Evolutionary conservation across 37 sponge, comb jelly and placozoan species (phyloP), one percentile per base, ranked within the genome.

Genomic region (Halisarca cf. caerulea): DNA sequence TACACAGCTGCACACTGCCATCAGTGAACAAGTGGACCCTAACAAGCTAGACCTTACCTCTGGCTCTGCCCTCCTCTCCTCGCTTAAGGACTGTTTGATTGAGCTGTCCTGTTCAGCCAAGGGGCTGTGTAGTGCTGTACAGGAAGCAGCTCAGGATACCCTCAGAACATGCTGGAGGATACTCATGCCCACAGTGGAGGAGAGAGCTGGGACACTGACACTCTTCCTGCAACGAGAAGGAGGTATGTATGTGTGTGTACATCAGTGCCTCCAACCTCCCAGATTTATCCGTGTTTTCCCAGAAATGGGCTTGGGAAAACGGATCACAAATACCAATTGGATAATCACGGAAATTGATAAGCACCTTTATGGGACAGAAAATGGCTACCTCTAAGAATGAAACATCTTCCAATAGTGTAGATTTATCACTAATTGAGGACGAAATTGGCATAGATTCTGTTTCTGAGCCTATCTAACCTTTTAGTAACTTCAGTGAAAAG

Each of bases 181-280:
- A 2, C 84, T 97, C 35, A 73, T 97, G 55, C 93, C 96, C 37
- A 95, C 92, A 43, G 98, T 91, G 57, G 82, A 89, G 1, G 96
- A 95, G 81, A 89, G 96, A 81, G 96, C 96, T 34, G 84, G 83
- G 78, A 84, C 94, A 2, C 81, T 97, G 33, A 88, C 89, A 24
- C 70, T 55, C 1, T 73, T 95, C n/a, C 82, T 95, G 28, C 92
- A 90, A 24, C 62, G 36, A 59, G 87, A 82, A 58, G 85, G 89
- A 54, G 89, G 90, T 92, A 30, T 14, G 84, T 78, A 47, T 41
- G 39, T 78, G 34, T 18, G 79, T 5, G 53, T 45, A 47, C n/a
- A n/a, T n/a, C n/a, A n/a, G n/a, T n/a, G n/a, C n/a, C n/a, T n/a
- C n/a, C n/a, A n/a, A n/a, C n/a, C n/a, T n/a, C n/a, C n/a, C n/a